Base-by-base conservation (phyloP, 2,797 vertebrate species). In the Decapterus maruadsi region DNA sequence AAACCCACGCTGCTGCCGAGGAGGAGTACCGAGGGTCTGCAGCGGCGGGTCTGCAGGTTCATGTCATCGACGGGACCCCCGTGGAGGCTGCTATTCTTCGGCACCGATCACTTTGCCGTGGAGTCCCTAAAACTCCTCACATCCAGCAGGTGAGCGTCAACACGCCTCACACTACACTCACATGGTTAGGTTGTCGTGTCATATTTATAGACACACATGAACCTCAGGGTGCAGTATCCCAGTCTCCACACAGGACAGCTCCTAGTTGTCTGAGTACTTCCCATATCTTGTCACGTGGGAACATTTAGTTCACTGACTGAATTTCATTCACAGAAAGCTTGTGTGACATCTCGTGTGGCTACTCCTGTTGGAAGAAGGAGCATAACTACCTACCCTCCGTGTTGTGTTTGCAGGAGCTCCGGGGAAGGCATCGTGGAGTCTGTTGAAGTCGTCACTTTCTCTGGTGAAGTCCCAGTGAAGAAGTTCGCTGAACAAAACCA, bases 11-110 rank as follows among this genome's bases (percentile, higher is more conserved):
- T 36, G 34, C 34, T 36, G 20, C 17, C 66, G 73, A 53, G 72
- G 45, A 16, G 6, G 0, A 14, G 12, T 3, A 3, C 8, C 2
- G 59, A 1, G 0, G 13, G 19, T 1, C 6, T 4, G 26, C 66
- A 11, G 34, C 26, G 2, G 29, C 14, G 26, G 6, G 17, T 65
- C 14, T 43, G 48, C 4, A 60, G 74, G 3, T 31, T 1, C 0
- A 4, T 36, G 12, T 82, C 82, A 6, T 75, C 92, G 3, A 59
- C 77, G 4, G 86, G 87, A 54, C 96, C 96, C 2, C 96, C 96
- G 0, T 98, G 96, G 97, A 94, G 95, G 11, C 88, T 99, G 4
- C 72, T 99, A 12, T 99, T 99, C 84, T 98, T 98, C 42, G 97
- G 98, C 46, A 96, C 96, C 0, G 98, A 98, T 79, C 86, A 88